Base-by-base conservation (phyloP, 2,113 vertebrate genomes). In the Smithornis capensis region DNA sequence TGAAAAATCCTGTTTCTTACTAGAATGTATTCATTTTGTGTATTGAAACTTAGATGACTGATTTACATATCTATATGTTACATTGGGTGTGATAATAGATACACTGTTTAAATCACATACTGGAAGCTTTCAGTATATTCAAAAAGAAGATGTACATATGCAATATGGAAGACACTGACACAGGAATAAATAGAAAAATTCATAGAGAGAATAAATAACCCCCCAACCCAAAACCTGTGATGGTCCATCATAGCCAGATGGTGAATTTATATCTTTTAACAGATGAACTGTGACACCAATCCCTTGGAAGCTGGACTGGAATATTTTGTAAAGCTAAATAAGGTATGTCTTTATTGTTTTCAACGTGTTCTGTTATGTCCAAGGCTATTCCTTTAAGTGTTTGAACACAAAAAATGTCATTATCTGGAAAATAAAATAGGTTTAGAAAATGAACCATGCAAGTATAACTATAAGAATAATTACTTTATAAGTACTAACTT, bases 241-340 rank as follows among this genome's bases (percentile, higher is more conserved):
- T 33, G 64, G 56, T 25, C 33, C 6, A 5, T 93, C n/a, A 49
- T 44, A 29, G 60, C 45, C 18, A 4, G 49, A 64, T 90, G 10
- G 7, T 18, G 5, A 83, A 55, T 71, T 87, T 94, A 27, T 77
- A 63, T 53, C 77, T 74, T 89, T 95, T 94, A 93, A 88, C 95
- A 99, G 99, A 99, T 99, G 99, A 99, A 99, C 96, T 99, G 99
- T 85, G 99, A 99, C 95, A 99, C 99, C 64, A 99, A 99, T 92
- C 99, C 99, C 45, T 97, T 99, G 94, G 99, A 99, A 97, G 99
- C 99, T 75, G 99, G 99, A 60, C 94, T 99, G 95, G 98, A 99
- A 14, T 98, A 98, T 96, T 99, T 99, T 97, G 97, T 99, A 95
- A 99, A 99, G 96, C 96, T 99, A 88, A 99, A 99, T 92, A 99